These are phyloP conservation scores for Brenthis ino DNA, from an alignment of 2,888 invertebrate species.

Conservation along the genomic window DNA sequence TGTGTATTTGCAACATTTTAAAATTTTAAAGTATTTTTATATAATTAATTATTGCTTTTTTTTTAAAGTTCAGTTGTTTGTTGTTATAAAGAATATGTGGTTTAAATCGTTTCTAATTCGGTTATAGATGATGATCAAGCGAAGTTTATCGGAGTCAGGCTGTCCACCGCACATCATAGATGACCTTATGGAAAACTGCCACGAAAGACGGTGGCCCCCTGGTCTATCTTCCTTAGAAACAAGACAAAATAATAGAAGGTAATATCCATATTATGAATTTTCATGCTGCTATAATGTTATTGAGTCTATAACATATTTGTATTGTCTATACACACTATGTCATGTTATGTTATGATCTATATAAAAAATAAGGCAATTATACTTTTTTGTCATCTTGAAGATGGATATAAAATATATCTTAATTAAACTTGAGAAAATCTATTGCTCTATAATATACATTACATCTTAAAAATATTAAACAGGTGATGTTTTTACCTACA, in stretches of 20 bases:
- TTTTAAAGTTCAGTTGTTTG: neutral
- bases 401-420: neutral
- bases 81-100: neutral
- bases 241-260: conserved; percentile 94
- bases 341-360: too few relatives aligned
- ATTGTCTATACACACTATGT: too few relatives aligned
- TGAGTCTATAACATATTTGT: too few relatives aligned
- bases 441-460: neutral
- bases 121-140: conserved; percentile 93
- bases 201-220: conserved; percentile 97
- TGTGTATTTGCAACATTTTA: too few relatives aligned
- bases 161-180: conserved; percentile 96
- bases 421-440: neutral
- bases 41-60: neutral
- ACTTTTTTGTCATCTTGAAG: too few relatives aligned
- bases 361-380: too few relatives aligned
- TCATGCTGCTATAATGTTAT: too few relatives aligned
- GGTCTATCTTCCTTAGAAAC: conserved; percentile 96
- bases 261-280: conserved; percentile 46
- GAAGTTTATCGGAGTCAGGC: conserved; percentile 95
- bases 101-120: neutral
- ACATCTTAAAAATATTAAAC: neutral
- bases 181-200: conserved; percentile 98
- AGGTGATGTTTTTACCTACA: conserved; percentile 43
- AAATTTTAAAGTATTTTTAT: neutral